These are phyloP conservation scores for Fissipunctia ypsillon DNA, from an alignment of 2,888 invertebrate genomes.

Conservation along the genomic window DNA sequence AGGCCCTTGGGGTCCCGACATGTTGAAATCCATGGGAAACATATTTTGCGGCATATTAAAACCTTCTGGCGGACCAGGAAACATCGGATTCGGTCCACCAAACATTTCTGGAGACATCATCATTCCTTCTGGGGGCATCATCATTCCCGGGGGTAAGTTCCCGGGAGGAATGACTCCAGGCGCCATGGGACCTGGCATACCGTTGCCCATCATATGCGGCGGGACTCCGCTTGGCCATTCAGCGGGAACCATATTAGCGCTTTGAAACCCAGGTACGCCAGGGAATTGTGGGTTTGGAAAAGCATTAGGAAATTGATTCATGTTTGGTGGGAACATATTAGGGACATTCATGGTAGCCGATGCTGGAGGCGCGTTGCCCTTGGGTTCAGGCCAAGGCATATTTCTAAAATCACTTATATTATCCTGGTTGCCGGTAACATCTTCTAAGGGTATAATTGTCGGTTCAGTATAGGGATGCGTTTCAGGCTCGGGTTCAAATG, in stretches of 20 bases:
- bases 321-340: constrained; percentile 86
- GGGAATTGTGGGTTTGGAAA: constrained; percentile 88
- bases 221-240: constrained; percentile 86
- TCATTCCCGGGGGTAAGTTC: constrained; percentile 78
- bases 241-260: constrained; percentile 80
- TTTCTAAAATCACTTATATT: constrained; percentile 94
- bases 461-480: constrained; percentile 94
- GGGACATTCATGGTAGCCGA: constrained; percentile 79
- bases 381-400: constrained; percentile 96
- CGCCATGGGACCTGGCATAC: constrained; percentile 79
- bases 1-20: constrained; percentile 82
- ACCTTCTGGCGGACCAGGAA: constrained; percentile 77
- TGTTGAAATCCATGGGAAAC: constrained; percentile 89
- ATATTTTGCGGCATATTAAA: constrained; percentile 87
- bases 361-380: constrained; percentile 90
- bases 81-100: constrained; percentile 67
- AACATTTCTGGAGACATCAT: constrained; percentile 84
- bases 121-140: constrained; percentile 75
- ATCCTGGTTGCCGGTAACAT: constrained; percentile 95
- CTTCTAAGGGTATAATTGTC: constrained; percentile 96
- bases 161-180: constrained; percentile 80
- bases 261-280: constrained; percentile 85
- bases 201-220: constrained; percentile 81
- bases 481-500: constrained; percentile 96
- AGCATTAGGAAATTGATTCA: constrained; percentile 85